phyloP scores from a whole-genome alignment of 2,888 invertebrate genomes.

The Spisula subtruncata region DNA sequence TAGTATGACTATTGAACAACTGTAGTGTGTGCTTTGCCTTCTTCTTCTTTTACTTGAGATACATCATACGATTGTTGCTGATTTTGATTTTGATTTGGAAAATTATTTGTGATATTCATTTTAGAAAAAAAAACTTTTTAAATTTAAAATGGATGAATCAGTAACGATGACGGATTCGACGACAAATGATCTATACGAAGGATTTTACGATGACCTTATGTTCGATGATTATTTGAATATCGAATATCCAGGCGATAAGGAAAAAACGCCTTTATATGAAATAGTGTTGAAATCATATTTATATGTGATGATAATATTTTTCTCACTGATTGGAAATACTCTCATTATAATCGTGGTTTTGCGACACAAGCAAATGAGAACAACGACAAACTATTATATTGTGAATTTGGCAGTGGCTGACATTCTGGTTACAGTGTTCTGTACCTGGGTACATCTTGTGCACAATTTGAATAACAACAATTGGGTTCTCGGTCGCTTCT shows the following conservation, averaged over 20 bases:
- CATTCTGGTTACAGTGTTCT: conserved; percentile 88
- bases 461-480: conserved; percentile 93
- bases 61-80: too few relatives aligned
- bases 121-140: neutral
- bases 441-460: conserved; percentile 93
- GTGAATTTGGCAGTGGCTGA: conserved; percentile 86
- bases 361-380: conserved; percentile 82
- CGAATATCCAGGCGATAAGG: conserved; percentile 72
- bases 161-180: neutral
- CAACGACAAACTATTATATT: conserved; percentile 86
- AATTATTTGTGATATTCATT: neutral
- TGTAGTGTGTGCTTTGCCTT: too few relatives aligned
- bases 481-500: conserved; percentile 92
- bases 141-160: neutral
- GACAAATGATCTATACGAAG: neutral
- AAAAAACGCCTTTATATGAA: conserved; percentile 78
- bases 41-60: too few relatives aligned
- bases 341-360: conserved; percentile 82
- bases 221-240: conserved; percentile 54
- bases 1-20: too few relatives aligned
- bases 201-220: neutral
- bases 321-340: conserved; percentile 81
- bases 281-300: conserved; percentile 78
- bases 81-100: neutral
- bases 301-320: conserved; percentile 77